Base-by-base conservation (phyloP, 1,140 invertebrate genomes). In the Eumaeus atala region DNA sequence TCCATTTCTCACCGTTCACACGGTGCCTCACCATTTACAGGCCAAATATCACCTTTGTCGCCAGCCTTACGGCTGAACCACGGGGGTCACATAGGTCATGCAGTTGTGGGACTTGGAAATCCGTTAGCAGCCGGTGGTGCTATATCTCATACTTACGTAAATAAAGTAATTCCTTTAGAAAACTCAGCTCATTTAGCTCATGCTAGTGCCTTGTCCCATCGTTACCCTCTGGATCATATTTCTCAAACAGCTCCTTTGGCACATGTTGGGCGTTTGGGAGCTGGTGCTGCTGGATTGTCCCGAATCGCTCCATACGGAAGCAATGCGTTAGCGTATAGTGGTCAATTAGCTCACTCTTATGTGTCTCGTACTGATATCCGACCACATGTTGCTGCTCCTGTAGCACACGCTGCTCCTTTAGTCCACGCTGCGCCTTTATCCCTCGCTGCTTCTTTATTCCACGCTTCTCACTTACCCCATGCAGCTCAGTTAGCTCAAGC, bases 401-500 rank as follows among this genome's bases (percentile, higher is more conserved):
- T 55, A 5, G 52, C 37, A 9, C 56, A 61, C 12, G 18, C 44
- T 16, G 49, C 44, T 35, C 34, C 40, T 16, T 17, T 59, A 34
- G 54, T 21, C 35, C 35, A 51, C 12, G 44, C 37, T 50, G 52
- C 38, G 38, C 57, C 64, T 17, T 9, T 66, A 9, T 58, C 48
- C 1, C 50, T 59, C 10, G 34, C 37, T 17, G 51, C 58, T 60
- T 61, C 40, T 56, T 17, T 72, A 17, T 62, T 58, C 10, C 55
- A 71, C 14, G 38, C 54, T 14, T 58, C 59, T 21, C 56, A 62
- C 9, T 12, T 70, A 12, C 55, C 54, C 3, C 67, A 70, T 40
- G 59, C 49, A n/a, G 59, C 51, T 12, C 67, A 67, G 16, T 56
- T 76, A 17, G 66, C 55, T 8, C 66, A 74, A 50, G 58, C 59